Evolutionary conservation across 2,888 invertebrate genomes (phyloP), one percentile per base, ranked within the genome.

Genomic region (Seladonia tumulorum): DNA sequence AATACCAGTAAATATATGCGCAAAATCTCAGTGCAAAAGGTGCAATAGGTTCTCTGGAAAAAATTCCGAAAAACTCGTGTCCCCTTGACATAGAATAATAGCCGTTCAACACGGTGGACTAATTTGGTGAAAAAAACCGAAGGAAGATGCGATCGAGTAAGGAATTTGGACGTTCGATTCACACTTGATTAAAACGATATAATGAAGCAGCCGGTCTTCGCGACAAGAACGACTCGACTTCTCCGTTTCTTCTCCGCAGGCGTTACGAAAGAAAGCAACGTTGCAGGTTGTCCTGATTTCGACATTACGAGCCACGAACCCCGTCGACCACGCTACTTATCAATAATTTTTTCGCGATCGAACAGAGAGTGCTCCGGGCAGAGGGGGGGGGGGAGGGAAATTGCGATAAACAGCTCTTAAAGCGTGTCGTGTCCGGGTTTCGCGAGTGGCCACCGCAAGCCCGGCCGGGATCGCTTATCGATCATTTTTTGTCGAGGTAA

Each of bases 341-440:
- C 77, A 47, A 63, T 53, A 53, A 80, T 85, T 86, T 85, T 85
- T 85, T 74, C 73, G 29, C 35, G 45, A 35, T 35, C 35, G 68
- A 39, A 22, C 68, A 22, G 57, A 42, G 39, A 53, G 29, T n/a
- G n/a, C 35, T 14, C 5, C 18, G 39, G 49, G 16, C n/a, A n/a
- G n/a, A n/a, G 22, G 12, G 16, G 42, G 35, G 35, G 22, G 14
- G 16, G 49, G 79, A 79, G n/a, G n/a, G n/a, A 74, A 47, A 42
- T 49, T 68, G 25, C 80, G 57, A 79, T 80, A 80, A 79, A 82
- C 75, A 75, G 80, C 75, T 74, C 74, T 82, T 79, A 79, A 82
- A 79, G 49, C 82, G 80, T 82, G 70, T 75, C 74, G 79, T 42
- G 79, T 70, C 70, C 79, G 39, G 60, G 74, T 79, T 70, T 75